These are phyloP conservation scores for Drosophila busckii DNA, from an alignment of 1,140 invertebrate genomes.

Conservation along the genomic window DNA sequence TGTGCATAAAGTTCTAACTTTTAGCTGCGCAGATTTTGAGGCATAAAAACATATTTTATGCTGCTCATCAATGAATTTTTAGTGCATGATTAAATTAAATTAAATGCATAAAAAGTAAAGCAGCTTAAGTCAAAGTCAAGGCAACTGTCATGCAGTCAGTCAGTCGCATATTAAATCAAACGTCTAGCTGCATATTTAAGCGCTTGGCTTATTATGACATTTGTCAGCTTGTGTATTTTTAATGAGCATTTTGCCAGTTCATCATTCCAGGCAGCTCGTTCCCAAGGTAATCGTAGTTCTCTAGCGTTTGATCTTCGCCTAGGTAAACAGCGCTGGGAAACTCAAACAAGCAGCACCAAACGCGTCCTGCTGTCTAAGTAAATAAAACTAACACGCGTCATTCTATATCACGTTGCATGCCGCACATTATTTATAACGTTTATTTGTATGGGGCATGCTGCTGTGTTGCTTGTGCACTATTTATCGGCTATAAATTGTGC, in stretches of 20 bases:
- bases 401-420: conserved; percentile 15
- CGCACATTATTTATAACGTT: conserved; percentile 62
- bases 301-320: conserved; percentile 58
- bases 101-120: background rate
- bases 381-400: conserved; percentile 41
- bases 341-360: conserved; percentile 34
- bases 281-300: conserved; percentile 31
- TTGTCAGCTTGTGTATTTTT: conserved; percentile 24
- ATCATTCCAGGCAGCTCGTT: conserved; percentile 18
- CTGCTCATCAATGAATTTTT: too few species aligned
- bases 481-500: conserved; percentile 40
- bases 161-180: conserved; percentile 4
- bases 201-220: background rate
- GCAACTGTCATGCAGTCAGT: background rate
- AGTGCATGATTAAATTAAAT: too few species aligned
- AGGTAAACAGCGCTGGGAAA: conserved; percentile 61
- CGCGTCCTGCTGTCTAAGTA: conserved; percentile 30
- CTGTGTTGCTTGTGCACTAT: conserved; percentile 30
- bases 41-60: too few species aligned
- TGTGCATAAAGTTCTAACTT: too few species aligned
- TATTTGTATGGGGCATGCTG: conserved; percentile 13
- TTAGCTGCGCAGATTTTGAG: too few species aligned
- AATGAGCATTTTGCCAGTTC: conserved; percentile 23
- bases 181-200: background rate
- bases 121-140: background rate